phyloP scores from a whole-genome alignment of 2,888 invertebrate genomes.

The Colostygia pectinataria region DNA sequence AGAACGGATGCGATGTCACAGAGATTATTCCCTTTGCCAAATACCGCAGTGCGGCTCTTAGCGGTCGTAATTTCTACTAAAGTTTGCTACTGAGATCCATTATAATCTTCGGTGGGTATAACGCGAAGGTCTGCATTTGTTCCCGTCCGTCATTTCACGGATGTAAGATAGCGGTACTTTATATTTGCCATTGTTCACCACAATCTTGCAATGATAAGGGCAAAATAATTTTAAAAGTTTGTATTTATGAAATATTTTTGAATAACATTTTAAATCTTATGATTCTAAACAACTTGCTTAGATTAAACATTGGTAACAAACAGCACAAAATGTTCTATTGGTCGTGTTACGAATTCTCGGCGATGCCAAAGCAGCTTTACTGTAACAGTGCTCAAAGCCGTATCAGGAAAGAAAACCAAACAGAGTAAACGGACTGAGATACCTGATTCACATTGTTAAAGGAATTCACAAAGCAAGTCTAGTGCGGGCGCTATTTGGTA shows the following conservation, averaged over 20 bases:
- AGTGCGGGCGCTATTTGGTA: conserved; percentile 23
- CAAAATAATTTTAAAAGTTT: too few species aligned
- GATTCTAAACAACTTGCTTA: too few species aligned
- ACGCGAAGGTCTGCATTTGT: too few species aligned
- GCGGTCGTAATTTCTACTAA: conserved; percentile 56
- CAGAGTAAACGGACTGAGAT: conserved; percentile 28
- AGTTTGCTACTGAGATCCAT: conserved; percentile 34
- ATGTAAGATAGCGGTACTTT: too few species aligned
- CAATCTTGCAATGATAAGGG: too few species aligned
- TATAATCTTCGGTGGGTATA: background rate
- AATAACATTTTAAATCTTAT: too few species aligned
- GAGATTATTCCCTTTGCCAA: conserved; percentile 59
- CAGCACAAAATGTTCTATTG: background rate
- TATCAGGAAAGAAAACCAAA: conserved; percentile 35
- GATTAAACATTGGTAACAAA: too few species aligned
- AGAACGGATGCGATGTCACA: conserved; percentile 65
- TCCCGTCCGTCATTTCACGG: too few species aligned
- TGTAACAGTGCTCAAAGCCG: conserved; percentile 22
- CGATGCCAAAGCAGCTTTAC: conserved; percentile 9
- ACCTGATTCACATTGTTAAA: conserved; percentile 39
- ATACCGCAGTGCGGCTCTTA: conserved; percentile 64
- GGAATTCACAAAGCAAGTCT: conserved; percentile 40
- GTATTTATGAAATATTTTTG: too few species aligned
- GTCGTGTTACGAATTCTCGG: conserved; percentile 40
- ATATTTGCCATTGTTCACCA: background rate